Percentiles rank a stretch among this genome's conserved stretches.
phyloP scores from a whole-genome alignment of 2,113 vertebrate species.

The Xerus inauris region DNA sequence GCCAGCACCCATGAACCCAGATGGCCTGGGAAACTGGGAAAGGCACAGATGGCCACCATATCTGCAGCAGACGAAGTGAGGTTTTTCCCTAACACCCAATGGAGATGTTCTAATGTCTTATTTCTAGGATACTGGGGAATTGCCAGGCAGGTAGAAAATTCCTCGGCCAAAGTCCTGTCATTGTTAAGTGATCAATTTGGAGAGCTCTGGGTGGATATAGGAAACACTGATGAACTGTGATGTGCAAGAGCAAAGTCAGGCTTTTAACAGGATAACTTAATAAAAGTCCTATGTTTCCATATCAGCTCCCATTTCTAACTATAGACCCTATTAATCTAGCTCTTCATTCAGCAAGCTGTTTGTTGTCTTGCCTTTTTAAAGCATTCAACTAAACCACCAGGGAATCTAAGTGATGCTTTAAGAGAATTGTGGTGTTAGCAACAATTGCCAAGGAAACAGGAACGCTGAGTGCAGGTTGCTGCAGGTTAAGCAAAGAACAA shows the following conservation, averaged over 20 bases:
- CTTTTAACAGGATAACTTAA: background rate
- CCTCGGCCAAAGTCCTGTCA: background rate
- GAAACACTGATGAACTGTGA: background rate
- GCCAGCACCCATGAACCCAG: background rate
- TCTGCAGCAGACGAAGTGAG: background rate
- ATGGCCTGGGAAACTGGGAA: background rate
- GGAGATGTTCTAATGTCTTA: background rate
- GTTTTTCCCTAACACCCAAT: background rate
- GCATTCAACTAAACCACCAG: conserved; percentile 18
- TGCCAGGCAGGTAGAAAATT: background rate
- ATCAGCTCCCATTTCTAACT: background rate
- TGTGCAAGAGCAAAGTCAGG: background rate
- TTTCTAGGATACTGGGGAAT: background rate
- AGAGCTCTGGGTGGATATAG: background rate
- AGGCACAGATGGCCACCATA: fast-evolving
- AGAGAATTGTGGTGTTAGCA: conserved; percentile 53
- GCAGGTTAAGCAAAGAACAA: conserved; percentile 46
- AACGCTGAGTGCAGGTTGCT: background rate
- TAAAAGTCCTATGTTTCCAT: background rate
- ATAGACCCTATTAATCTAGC: background rate
- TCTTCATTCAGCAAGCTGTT: background rate
- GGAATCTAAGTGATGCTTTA: conserved; percentile 28
- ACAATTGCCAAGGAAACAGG: conserved; percentile 77
- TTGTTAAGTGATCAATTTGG: background rate
- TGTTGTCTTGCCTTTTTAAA: conserved; percentile 14